Evolutionary conservation across 2,888 invertebrate species (phyloP), one percentile per base, ranked within the genome.

Genomic region (Heliconius cydno): DNA sequence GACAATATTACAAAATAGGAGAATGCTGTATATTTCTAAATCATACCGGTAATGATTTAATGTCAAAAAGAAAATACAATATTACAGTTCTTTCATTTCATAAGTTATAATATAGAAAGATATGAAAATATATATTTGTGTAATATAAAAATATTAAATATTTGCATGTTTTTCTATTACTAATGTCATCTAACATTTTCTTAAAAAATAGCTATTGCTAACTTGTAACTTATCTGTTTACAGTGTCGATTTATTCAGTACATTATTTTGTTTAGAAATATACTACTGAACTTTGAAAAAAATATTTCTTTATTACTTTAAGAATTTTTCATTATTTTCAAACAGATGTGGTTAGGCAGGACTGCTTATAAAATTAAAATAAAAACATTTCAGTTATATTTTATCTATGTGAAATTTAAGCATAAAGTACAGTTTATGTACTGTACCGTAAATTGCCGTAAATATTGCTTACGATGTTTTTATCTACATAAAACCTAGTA

Each of bases 401-500:
- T 70, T 70, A 46, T 70, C 41, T 70, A 70, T 46, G 15, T 25
- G 12, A 46, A 70, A 70, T 41, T 13, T 41, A 9, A 25, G n/a
- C n/a, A 70, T 70, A 9, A 6, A 25, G 9, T 25, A 46, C 41
- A 70, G 41, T 46, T 41, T 25, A n/a, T 28, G 25, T 19, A 60
- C n/a, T 1, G 60, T 60, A 60, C n/a, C n/a, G 60, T n/a, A 52
- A 22, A 2, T 52, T 22, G n/a, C 60, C n/a, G n/a, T 60, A 34
- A 73, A 73, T 60, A 73, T n/a, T 38, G 60, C 57, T n/a, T 34
- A 57, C 72, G 34, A 57, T 34, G 34, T 73, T 38, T 73, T 57
- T 60, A 38, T 73, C 73, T 73, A 73, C 25, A 60, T 73, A 57
- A 72, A 65, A 46, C 46, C 76, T 83, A 86, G 89, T 86, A 90